Evolutionary conservation across 2,797 vertebrate species (phyloP).

Genomic region (Emys orbicularis): DNA sequence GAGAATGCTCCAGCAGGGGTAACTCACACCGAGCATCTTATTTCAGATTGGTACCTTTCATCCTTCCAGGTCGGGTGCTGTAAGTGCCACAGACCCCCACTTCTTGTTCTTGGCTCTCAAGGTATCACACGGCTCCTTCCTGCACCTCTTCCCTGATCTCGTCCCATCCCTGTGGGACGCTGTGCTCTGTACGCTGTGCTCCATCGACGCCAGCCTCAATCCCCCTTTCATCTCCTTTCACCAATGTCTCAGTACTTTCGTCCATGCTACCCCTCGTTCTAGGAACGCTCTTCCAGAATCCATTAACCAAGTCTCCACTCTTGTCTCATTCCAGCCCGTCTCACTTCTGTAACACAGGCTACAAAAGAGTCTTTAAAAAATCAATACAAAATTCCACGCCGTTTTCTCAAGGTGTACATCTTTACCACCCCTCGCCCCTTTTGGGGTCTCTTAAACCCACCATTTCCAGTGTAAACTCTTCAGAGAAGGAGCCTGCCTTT

Average conservation of each 20-base stretch:
- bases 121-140: neutral
- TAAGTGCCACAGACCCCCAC: neutral
- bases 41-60: neutral
- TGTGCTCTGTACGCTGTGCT: too few species aligned
- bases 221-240: neutral
- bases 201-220: too few species aligned
- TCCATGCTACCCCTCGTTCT: neutral
- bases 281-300: neutral
- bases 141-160: neutral
- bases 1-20: too few species aligned
- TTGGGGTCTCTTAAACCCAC: too few species aligned
- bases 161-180: too few species aligned
- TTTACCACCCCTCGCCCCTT: too few species aligned
- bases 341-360: neutral
- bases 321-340: neutral
- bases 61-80: neutral
- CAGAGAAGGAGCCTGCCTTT: too few species aligned
- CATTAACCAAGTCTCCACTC: neutral
- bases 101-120: neutral
- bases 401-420: too few species aligned
- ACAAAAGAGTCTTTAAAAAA: neutral
- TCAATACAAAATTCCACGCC: neutral
- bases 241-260: too few species aligned
- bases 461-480: too few species aligned
- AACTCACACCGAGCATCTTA: neutral